Percentiles rank a stretch among this genome's conserved stretches.
Conservation (phyloP, 1,140 invertebrate genomes). For the Drosophila lacertosa region DNA sequence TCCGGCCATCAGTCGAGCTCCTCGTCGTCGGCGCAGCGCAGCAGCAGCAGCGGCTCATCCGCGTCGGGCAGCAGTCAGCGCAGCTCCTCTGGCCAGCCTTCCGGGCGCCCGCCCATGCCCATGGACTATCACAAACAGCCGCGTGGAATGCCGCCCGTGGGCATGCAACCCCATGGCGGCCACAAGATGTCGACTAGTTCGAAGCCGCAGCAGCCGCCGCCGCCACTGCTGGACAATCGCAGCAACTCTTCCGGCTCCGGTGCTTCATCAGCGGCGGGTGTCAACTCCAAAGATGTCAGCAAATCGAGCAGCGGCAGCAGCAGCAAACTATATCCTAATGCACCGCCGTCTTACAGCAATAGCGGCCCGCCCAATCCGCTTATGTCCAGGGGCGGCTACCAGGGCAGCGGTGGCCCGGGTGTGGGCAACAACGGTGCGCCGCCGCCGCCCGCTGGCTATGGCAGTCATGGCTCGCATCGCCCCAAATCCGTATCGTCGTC, state of each 20-base stretch:
- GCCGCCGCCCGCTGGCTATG: slow-evolving; percentile 44
- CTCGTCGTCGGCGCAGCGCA: slow-evolving; percentile 32
- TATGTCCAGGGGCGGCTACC: slow-evolving; percentile 69
- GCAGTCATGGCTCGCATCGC: slow-evolving; percentile 53
- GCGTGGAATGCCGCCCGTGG: slow-evolving; percentile 61
- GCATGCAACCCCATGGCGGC: slow-evolving; percentile 52
- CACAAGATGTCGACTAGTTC: slow-evolving; percentile 64
- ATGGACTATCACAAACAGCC: slow-evolving; percentile 73
- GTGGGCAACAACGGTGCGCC: slow-evolving; percentile 35
- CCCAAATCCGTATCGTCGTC: slow-evolving; percentile 66
- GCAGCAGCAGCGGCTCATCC: slow-evolving; percentile 37
- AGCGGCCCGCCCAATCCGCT: slow-evolving; percentile 56
- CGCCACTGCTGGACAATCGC: slow-evolving; percentile 35
- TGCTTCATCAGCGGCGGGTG: slow-evolving; percentile 38
- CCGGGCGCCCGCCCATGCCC: slow-evolving; percentile 53
- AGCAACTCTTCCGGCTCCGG: slow-evolving; percentile 44
- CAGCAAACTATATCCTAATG: slow-evolving; percentile 71
- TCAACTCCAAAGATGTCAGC: slow-evolving; percentile 60
- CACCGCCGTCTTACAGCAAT: slow-evolving; percentile 58
- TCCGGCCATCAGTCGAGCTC: slow-evolving; percentile 62
- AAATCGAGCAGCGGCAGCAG: slow-evolving; percentile 40
- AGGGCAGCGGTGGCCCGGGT: slow-evolving; percentile 11
- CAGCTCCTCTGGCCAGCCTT: slow-evolving; percentile 28
- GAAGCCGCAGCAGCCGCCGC: slow-evolving; percentile 58
- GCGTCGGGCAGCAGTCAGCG: slow-evolving; percentile 48